These are phyloP conservation scores for Bombus sibiricus DNA, from an alignment of 1,140 invertebrate species.

Conservation along the genomic window DNA sequence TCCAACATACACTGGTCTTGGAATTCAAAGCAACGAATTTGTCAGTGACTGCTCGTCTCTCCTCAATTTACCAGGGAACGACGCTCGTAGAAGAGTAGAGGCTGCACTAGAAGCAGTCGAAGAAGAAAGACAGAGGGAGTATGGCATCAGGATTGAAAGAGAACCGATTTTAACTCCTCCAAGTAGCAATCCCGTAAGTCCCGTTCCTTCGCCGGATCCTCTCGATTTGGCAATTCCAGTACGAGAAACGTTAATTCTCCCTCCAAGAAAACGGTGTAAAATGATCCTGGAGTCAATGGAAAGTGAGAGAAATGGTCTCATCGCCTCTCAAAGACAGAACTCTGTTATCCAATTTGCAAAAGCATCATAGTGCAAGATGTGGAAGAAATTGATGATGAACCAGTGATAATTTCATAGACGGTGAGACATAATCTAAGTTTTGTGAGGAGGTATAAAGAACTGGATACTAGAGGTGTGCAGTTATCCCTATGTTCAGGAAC, in stretches of 20 bases:
- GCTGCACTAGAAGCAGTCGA: constrained; percentile 86
- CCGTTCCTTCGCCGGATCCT: constrained; percentile 85
- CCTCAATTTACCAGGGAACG: constrained; percentile 83
- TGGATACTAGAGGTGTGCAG: no score
- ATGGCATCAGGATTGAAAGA: constrained; percentile 64
- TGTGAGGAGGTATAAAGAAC: no score
- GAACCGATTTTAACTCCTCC: constrained; percentile 86
- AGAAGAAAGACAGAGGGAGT: constrained; percentile 72
- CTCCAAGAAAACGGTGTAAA: constrained; percentile 89
- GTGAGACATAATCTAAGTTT: neutral
- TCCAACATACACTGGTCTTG: constrained; percentile 60
- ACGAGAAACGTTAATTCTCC: constrained; percentile 87
- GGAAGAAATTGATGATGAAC: neutral
- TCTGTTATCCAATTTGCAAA: constrained; percentile 92
- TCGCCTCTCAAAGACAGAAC: constrained; percentile 85
- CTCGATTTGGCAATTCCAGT: constrained; percentile 83
- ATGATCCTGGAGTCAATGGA: constrained; percentile 89
- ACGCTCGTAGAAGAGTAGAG: constrained; percentile 87
- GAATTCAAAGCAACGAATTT: constrained; percentile 66
- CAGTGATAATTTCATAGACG: constrained; percentile 1
- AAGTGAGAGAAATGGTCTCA: constrained; percentile 77
- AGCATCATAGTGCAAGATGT: constrained; percentile 83
- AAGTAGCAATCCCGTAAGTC: constrained; percentile 85
- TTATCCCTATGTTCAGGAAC: no score
- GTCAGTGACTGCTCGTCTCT: constrained; percentile 72